These are phyloP conservation scores for Takifugu bimaculatus DNA, from an alignment of 2,113 vertebrate species.

Conservation along the genomic window DNA sequence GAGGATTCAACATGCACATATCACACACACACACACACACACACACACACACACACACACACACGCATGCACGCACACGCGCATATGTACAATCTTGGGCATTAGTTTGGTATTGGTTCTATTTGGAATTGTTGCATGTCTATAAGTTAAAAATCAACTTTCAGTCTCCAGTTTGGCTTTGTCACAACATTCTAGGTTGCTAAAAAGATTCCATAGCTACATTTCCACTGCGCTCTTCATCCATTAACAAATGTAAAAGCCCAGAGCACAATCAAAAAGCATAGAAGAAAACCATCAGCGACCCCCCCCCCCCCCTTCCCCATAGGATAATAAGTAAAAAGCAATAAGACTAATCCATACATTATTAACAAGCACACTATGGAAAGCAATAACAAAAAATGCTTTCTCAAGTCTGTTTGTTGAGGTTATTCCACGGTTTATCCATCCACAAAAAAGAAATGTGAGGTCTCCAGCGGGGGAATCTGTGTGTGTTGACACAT, in stretches of 20 bases:
- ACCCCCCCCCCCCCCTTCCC: conserved; percentile 10
- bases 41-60: conserved; percentile 2
- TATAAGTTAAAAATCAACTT: conserved; percentile 60
- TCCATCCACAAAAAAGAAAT: conserved; percentile 71
- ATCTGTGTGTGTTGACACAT: conserved; percentile 58
- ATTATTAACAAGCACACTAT: conserved; percentile 70
- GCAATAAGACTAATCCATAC: conserved; percentile 70
- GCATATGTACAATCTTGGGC: conserved; percentile 52
- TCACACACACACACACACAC: conserved; percentile 17
- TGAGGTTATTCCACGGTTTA: conserved; percentile 75
- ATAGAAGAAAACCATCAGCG: conserved; percentile 61
- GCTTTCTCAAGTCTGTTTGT: conserved; percentile 67
- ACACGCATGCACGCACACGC: conserved; percentile 10
- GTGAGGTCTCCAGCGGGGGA: conserved; percentile 50
- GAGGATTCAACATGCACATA: conserved; percentile 18
- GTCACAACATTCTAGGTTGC: conserved; percentile 66
- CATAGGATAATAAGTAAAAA: conserved; percentile 66
- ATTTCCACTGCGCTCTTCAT: conserved; percentile 77
- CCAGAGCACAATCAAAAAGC: conserved; percentile 69
- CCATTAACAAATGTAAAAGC: conserved; percentile 53
- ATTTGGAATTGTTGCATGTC: conserved; percentile 71
- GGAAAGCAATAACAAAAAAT: conserved; percentile 52
- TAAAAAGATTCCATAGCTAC: conserved; percentile 58
- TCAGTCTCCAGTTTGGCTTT: conserved; percentile 72
- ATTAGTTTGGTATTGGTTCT: conserved; percentile 68